phyloP scores from a whole-genome alignment of 2,888 invertebrate genomes.

The Malachius bipustulatus region DNA sequence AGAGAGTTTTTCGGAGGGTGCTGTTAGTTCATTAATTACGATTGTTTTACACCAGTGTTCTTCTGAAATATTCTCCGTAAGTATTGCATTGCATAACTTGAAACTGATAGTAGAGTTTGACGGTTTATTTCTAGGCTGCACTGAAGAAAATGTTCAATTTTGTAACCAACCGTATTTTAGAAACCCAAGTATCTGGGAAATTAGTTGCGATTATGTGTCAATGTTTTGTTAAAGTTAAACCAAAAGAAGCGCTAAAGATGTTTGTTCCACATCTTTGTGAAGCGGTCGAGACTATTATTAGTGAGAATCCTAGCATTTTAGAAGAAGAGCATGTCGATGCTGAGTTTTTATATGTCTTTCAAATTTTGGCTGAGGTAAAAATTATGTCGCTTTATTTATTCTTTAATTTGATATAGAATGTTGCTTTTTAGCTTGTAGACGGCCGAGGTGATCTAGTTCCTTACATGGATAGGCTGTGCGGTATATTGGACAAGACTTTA shows the following conservation, averaged over 20 bases:
- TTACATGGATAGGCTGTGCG: constrained; percentile 51
- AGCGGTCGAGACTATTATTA: constrained; percentile 47
- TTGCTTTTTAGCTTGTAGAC: constrained; percentile 43
- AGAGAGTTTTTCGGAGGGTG: constrained; percentile 60
- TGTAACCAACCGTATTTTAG: constrained; percentile 62
- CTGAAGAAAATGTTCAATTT: constrained; percentile 65
- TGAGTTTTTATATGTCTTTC: constrained; percentile 64
- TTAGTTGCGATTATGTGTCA: constrained; percentile 63
- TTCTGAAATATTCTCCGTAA: constrained; percentile 43
- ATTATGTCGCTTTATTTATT: constrained; percentile 6
- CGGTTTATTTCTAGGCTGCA: constrained; percentile 41
- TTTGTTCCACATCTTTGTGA: constrained; percentile 63
- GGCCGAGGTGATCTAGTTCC: constrained; percentile 51
- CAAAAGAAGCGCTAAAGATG: constrained; percentile 55
- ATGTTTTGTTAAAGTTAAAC: constrained; percentile 52
- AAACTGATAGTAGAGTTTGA: constrained; percentile 16
- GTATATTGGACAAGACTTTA: constrained; percentile 58
- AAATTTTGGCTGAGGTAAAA: constrained; percentile 53
- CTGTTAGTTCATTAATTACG: constrained; percentile 53
- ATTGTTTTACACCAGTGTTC: constrained; percentile 64
- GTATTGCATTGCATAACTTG: constrained; percentile 8
- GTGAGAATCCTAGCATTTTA: constrained; percentile 52
- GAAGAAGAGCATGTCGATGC: constrained; percentile 69
- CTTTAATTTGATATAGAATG: constrained; percentile 9
- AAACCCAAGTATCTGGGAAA: constrained; percentile 72